Evolutionary conservation across 1,140 invertebrate genomes (phyloP), one percentile per base, ranked within the genome.

Genomic region (Aporrectodea caliginosa): DNA sequence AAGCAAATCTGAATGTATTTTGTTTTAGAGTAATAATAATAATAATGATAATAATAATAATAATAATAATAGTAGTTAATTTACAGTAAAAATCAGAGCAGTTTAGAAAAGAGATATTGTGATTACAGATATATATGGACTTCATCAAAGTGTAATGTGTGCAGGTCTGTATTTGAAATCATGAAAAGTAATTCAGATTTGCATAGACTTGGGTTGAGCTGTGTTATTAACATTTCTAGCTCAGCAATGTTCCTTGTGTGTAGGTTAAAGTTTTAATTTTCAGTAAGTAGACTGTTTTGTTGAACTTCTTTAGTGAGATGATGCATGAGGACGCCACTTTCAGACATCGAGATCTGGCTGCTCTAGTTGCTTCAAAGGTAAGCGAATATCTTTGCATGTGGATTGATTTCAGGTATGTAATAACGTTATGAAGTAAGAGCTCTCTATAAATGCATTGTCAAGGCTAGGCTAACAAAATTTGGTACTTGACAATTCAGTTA

Each of bases 361-460:
- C 97, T 33, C 91, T 99, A 81, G 95, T 99, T 32, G 97, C 96
- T 2, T 98, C 97, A 82, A 99, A 99, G 90, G 89, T 90, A 82
- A 78, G 68, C 79, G 58, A 58, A 12, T 22, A 58, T 58, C 22
- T 58, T 58, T 6, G 6, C 22, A 12, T 58, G 22, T 12, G 43
- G 43, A 6, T 58, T 58, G 43, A 58, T 58, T 58, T 22, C 22
- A 6, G 43, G 22, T 58, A 58, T 58, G 22, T 58, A 12, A 22
- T 6, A 58, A 12, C 22, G 6, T 58, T 6, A 12, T 58, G 6
- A 58, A 22, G 43, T 12, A 12, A 6, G 6, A 22, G 43, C 43
- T 58, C 22, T 6, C 22, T 58, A 12, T 58, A 12, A 58, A 58
- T 58, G 6, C 43, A 22, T 58, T 12, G 22, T 58, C 6, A 58